Evolutionary conservation across 2,113 vertebrate species (phyloP).

Genomic region (Paratilapia polleni): DNA sequence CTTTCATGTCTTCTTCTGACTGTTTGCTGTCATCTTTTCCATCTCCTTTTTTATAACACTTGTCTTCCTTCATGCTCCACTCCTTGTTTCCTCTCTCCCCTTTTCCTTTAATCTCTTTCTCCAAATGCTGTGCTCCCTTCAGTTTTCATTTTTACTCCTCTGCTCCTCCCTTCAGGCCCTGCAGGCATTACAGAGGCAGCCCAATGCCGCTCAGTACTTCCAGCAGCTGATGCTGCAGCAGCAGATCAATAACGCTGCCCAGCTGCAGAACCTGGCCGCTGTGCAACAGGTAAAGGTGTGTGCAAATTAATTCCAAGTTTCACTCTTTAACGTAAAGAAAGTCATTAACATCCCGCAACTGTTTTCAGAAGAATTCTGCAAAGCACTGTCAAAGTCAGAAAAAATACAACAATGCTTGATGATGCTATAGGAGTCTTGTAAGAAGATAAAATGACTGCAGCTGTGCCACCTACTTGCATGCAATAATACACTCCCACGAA

Average conservation of each 20-base stretch:
- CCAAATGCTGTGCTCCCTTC: neutral
- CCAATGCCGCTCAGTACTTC: constrained; percentile 97
- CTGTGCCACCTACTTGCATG: rapidly evolving
- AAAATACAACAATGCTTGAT: rapidly evolving
- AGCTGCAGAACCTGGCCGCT: constrained; percentile 94
- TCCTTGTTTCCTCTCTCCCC: neutral
- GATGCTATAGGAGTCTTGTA: neutral
- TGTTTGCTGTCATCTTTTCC: too few species aligned
- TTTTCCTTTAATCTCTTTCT: neutral
- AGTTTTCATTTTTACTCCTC: neutral
- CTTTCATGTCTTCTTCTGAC: neutral
- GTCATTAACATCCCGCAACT: neutral
- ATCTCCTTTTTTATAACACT: neutral
- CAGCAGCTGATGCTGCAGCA: constrained; percentile 99
- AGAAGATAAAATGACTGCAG: neutral
- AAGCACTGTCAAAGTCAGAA: neutral
- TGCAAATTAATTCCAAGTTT: neutral
- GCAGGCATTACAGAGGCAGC: constrained; percentile 94
- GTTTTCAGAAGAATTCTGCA: rapidly evolving
- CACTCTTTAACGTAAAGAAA: neutral
- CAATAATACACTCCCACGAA: neutral
- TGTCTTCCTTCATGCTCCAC: neutral
- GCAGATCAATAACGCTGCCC: constrained; percentile 92
- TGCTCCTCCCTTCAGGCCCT: constrained; percentile 82
- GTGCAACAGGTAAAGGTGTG: constrained; percentile 90